These are phyloP conservation scores for Lathamus discolor DNA, from an alignment of 2,113 vertebrate genomes.

Conservation along the genomic window DNA sequence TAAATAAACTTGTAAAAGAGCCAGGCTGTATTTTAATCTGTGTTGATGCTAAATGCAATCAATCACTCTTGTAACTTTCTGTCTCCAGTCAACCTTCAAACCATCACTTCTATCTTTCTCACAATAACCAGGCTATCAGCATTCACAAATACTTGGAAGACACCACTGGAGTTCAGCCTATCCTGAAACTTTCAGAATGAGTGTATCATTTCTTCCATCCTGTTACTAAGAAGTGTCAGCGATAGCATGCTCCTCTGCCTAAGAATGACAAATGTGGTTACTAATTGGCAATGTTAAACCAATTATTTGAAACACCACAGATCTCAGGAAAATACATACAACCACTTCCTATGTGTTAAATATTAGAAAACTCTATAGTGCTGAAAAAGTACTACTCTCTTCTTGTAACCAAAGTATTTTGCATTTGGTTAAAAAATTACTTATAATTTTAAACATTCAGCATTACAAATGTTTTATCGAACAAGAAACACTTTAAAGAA, in stretches of 20 bases:
- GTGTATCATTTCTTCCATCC: not conserved
- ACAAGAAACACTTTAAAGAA: slow-evolving; percentile 19
- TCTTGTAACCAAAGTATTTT: not conserved
- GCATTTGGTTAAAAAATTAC: not conserved
- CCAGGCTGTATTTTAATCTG: not conserved
- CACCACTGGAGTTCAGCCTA: not conserved
- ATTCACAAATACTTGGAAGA: not conserved
- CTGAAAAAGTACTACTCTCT: not conserved
- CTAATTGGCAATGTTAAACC: not conserved
- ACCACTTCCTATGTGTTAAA: not conserved
- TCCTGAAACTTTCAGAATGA: not conserved
- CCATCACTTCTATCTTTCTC: not conserved
- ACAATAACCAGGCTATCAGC: not conserved
- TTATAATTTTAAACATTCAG: not conserved
- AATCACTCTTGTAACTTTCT: not conserved
- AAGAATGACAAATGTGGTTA: not conserved
- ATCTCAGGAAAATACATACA: not conserved
- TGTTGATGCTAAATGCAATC: not conserved
- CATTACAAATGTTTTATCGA: slow-evolving; percentile 8
- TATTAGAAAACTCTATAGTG: not conserved
- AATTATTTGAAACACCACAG: not conserved
- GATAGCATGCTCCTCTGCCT: fast-evolving
- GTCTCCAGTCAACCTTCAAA: not conserved
- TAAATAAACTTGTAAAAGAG: not conserved
- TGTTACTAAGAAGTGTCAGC: not conserved